Evolutionary conservation across 2,797 vertebrate genomes (phyloP).

Genomic region (Brotula barbata): DNA sequence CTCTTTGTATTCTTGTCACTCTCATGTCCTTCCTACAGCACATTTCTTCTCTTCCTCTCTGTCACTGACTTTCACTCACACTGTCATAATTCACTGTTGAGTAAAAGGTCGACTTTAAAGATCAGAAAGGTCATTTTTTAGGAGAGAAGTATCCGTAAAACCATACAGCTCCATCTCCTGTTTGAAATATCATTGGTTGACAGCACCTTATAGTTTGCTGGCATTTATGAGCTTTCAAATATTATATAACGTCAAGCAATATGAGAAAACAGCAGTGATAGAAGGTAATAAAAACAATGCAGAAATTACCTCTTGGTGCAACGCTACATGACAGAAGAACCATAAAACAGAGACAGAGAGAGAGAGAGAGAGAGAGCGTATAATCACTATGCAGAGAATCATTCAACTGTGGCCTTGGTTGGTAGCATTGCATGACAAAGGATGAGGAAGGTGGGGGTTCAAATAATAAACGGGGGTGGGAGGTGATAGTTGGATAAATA

Average conservation of each 20-base stretch:
- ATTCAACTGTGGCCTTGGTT: too few relatives aligned
- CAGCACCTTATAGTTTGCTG: neutral
- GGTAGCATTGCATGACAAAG: too few relatives aligned
- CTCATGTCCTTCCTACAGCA: slow-evolving; percentile 26
- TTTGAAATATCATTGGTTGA: slow-evolving; percentile 31
- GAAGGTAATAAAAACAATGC: slow-evolving; percentile 10
- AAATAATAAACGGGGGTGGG: too few relatives aligned
- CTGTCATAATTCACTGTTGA: slow-evolving; percentile 25
- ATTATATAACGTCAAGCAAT: slow-evolving; percentile 3
- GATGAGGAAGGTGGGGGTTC: too few relatives aligned
- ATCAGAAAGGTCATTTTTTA: too few relatives aligned
- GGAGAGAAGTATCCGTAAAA: slow-evolving; percentile 25
- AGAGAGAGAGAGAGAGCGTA: neutral
- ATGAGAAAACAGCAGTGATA: slow-evolving; percentile 7
- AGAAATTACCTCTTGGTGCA: slow-evolving; percentile 1
- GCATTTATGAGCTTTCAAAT: slow-evolving; percentile 16
- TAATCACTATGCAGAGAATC: too few relatives aligned
- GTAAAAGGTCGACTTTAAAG: slow-evolving; percentile 54
- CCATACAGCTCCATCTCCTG: neutral
- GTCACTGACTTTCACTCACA: slow-evolving; percentile 24
- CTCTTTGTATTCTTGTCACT: slow-evolving; percentile 50
- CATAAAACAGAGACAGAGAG: neutral
- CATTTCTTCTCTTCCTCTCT: slow-evolving; percentile 10
- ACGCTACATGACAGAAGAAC: neutral
- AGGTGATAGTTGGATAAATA: too few relatives aligned